Base-by-base conservation (phyloP, 2,113 vertebrate genomes). In the Trinectes maculatus region DNA sequence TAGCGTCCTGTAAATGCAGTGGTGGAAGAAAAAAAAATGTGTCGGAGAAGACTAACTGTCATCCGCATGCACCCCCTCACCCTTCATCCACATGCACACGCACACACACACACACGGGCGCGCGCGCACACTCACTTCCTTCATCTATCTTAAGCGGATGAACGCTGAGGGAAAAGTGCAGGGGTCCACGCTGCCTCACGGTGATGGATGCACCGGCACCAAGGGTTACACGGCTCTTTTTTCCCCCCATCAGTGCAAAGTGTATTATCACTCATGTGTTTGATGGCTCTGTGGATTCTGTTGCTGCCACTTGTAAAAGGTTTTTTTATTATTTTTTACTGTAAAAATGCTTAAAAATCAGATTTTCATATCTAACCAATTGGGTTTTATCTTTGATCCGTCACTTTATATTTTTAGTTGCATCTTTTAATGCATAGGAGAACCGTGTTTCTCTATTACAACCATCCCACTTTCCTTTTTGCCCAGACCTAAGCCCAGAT, bases 151-250 rank as follows among this genome's bases (percentile, higher is more conserved):
- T 73, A 6, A 70, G 24, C 2, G 57, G 46, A 42, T 37, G 67
- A 34, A 62, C 56, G 25, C 28, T 55, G 61, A 53, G 42, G 47
- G 52, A 31, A 44, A 44, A 52, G 61, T 57, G 31, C 18, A 29
- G 49, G 34, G 34, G 57, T 62, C 33, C 77, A 80, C 56, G 68
- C 54, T 55, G 71, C 64, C 80, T 75, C 80, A 82, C 82, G 82
- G 80, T 56, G 69, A 62, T 63, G 49, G 63, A 31, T 49, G 52
- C 71, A 39, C 62, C 43, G 52, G 63, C n/a, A 71, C 69, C 67
- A n/a, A n/a, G n/a, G n/a, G n/a, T 74, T 19, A 43, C 46, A 37
- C 48, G 11, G 49, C 66, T 70, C 57, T 74, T 62, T 34, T 34
- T 62, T 55, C 29, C 40, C 22, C 4, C 7, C 42, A 44, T 13